Conservation (phyloP, 2,797 vertebrate species). For the Protonibea diacanthus region DNA sequence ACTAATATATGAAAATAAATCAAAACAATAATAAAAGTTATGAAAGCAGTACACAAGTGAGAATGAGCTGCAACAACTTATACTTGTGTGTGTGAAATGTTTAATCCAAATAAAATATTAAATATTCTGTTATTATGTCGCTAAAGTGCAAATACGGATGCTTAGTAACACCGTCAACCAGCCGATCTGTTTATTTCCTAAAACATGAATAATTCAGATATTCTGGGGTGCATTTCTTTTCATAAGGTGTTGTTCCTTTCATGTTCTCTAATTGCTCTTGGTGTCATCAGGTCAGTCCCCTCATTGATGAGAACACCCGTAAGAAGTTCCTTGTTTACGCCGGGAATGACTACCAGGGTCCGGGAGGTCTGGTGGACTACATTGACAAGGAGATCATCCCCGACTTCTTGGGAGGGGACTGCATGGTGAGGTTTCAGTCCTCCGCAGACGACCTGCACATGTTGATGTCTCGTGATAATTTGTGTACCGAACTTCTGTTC, state of each 20-base stretch:
- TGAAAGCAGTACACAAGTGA: background rate
- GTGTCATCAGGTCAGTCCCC: slow-evolving; percentile 90
- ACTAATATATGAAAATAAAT: slow-evolving; percentile 14
- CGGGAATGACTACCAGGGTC: slow-evolving; percentile 95
- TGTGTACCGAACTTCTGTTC: background rate
- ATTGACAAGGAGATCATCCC: slow-evolving; percentile 93
- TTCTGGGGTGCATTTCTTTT: slow-evolving; percentile 4
- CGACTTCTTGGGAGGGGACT: slow-evolving; percentile 94
- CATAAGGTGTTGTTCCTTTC: slow-evolving; percentile 1
- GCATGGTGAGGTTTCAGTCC: slow-evolving; percentile 86
- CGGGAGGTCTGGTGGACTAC: slow-evolving; percentile 94
- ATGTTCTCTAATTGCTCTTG: slow-evolving; percentile 6
- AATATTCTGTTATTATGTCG: background rate
- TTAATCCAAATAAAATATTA: background rate
- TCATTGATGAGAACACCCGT: slow-evolving; percentile 97
- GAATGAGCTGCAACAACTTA: background rate
- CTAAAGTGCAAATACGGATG: background rate
- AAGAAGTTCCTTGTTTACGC: slow-evolving; percentile 97
- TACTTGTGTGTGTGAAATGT: slow-evolving; percentile 3
- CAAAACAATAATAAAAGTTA: background rate
- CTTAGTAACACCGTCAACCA: background rate
- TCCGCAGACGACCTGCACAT: background rate
- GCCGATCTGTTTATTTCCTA: slow-evolving; percentile 18
- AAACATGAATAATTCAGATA: slow-evolving; percentile 19
- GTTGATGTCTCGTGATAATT: background rate